Conservation (phyloP, 2,797 vertebrate genomes). For the Coranthus polyacanthus region DNA sequence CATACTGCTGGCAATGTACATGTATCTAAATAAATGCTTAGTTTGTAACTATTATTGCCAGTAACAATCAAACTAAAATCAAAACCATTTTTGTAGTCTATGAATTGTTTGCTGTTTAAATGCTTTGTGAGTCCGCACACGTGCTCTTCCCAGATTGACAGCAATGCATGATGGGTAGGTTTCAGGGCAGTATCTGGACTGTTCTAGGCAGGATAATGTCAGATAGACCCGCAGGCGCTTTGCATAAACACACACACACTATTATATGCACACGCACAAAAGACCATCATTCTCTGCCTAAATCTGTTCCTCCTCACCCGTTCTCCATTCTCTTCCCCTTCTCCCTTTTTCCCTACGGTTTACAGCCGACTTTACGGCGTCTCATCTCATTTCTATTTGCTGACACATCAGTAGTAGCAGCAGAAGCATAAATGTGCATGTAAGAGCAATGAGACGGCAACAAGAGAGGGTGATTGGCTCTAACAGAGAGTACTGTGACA, state of each 20-base stretch:
- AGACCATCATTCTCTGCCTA: constrained; percentile 19
- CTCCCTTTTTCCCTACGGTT: constrained; percentile 24
- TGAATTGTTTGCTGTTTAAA: neutral
- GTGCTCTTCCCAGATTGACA: constrained; percentile 27
- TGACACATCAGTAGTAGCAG: constrained; percentile 61
- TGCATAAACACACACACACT: constrained; percentile 42
- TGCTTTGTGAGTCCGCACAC: neutral
- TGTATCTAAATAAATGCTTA: no score
- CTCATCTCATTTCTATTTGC: constrained; percentile 62
- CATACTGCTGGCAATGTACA: no score
- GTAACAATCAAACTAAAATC: no score
- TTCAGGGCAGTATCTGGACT: constrained; percentile 41
- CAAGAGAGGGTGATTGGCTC: constrained; percentile 30
- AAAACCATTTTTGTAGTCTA: neutral
- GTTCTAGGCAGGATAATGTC: constrained; percentile 63
- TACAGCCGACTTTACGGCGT: constrained; percentile 49
- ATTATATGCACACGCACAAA: constrained; percentile 23
- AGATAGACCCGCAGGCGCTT: constrained; percentile 47
- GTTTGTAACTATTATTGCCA: no score
- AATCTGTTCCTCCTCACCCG: constrained; percentile 18
- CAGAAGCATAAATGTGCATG: constrained; percentile 55
- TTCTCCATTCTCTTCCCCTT: neutral
- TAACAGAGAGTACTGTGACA: constrained; percentile 18
- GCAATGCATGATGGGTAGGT: constrained; percentile 47
- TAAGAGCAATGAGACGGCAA: constrained; percentile 40